phyloP scores from a whole-genome alignment of 2,888 invertebrate genomes.

The Drosophila colorata region DNA sequence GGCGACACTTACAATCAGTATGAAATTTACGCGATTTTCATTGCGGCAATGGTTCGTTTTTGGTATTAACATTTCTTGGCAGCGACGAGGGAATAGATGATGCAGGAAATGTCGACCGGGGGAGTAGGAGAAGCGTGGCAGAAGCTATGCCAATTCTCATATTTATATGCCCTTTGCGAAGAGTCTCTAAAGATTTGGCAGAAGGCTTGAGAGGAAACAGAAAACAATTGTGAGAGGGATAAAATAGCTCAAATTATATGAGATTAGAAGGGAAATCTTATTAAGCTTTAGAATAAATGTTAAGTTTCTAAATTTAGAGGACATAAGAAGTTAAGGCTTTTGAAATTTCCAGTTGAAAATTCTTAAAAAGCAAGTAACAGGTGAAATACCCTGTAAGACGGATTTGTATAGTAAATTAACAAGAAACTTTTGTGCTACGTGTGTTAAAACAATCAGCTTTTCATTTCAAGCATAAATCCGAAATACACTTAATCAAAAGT shows the following conservation, averaged over 20 bases:
- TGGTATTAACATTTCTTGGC: constrained; percentile 80
- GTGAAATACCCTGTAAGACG: too few species aligned
- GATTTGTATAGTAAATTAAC: too few species aligned
- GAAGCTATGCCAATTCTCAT: constrained; percentile 71
- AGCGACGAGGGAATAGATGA: constrained; percentile 13
- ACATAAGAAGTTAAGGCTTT: too few species aligned
- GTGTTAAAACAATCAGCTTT: too few species aligned
- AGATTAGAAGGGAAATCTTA: background rate
- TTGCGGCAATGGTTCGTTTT: constrained; percentile 81
- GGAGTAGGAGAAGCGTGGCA: constrained; percentile 30
- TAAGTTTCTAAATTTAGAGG: too few species aligned
- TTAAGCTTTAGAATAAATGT: background rate
- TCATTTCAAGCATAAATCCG: too few species aligned
- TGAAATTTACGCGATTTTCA: constrained; percentile 81
- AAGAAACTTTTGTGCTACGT: too few species aligned
- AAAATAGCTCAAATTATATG: background rate
- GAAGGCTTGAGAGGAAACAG: background rate
- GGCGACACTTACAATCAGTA: constrained; percentile 81
- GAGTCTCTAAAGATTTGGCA: background rate
- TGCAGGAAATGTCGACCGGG: constrained; percentile 42
- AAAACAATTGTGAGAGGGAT: background rate
- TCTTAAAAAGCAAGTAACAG: too few species aligned
- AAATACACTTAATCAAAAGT: too few species aligned
- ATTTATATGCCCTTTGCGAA: constrained; percentile 35
- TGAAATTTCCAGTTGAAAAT: too few species aligned